A percentile compares a stretch with the other conserved stretches of the same genome.
Conservation (phyloP, 2,888 invertebrate species). For the Tetropium fuscum region DNA sequence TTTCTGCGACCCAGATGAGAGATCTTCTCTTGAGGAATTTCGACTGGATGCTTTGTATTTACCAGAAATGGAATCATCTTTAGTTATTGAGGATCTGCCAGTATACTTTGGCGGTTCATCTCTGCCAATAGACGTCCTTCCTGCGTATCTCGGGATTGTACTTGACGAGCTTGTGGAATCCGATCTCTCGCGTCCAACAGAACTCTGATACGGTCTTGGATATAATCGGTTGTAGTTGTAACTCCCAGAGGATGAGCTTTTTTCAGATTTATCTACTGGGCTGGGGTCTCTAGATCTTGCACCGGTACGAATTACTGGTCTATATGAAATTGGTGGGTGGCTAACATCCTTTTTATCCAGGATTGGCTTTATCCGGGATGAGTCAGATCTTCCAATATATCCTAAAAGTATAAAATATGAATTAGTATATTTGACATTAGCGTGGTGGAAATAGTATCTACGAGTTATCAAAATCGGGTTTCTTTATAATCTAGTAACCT, state of each 20-base stretch:
- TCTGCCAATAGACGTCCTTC: conserved; percentile 49
- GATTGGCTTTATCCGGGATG: conserved; percentile 48
- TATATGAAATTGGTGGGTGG: conserved; percentile 67
- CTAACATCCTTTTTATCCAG: conserved; percentile 62
- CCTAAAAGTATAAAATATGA: conserved; percentile 30
- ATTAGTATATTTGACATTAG: too few relatives aligned
- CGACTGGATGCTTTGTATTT: conserved; percentile 42
- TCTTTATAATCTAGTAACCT: too few relatives aligned
- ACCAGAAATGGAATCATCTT: conserved; percentile 45
- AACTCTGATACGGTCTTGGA: conserved; percentile 63
- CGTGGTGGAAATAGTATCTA: too few relatives aligned
- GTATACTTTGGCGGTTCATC: conserved; percentile 46
- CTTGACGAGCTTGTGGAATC: conserved; percentile 55
- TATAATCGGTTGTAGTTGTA: conserved; percentile 70
- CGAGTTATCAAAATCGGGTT: too few relatives aligned
- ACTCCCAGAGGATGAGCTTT: conserved; percentile 65
- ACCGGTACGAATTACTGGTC: conserved; percentile 57
- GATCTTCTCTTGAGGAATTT: conserved; percentile 59
- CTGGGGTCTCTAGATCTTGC: conserved; percentile 70
- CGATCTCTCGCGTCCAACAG: conserved; percentile 59
- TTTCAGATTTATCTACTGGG: conserved; percentile 63
- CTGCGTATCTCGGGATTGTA: conserved; percentile 53
- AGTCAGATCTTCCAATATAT: conserved; percentile 31
- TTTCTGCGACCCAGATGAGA: conserved; percentile 58
- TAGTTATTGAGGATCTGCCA: conserved; percentile 42